Evolutionary conservation across 2,113 vertebrate species (phyloP).

Genomic region (Zonotrichia leucophrys): DNA sequence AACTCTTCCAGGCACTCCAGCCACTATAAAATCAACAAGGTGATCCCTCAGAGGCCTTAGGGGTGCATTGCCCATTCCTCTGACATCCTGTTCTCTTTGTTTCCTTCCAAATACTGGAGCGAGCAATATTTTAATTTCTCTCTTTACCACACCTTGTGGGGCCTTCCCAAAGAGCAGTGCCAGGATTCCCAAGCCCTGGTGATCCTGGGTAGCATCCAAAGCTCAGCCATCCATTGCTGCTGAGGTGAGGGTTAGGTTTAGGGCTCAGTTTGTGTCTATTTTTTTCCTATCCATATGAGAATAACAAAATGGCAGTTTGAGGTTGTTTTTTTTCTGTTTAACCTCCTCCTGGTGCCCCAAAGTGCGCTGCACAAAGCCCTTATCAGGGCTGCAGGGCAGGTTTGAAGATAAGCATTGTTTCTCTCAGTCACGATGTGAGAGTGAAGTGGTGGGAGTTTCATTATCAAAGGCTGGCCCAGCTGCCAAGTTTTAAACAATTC

Average conservation of each 20-base stretch:
- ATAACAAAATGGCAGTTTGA: neutral
- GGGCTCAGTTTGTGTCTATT: neutral
- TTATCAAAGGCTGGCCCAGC: neutral
- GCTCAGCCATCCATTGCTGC: neutral
- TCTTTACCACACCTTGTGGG: neutral
- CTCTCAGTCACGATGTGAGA: neutral
- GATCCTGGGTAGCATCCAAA: neutral
- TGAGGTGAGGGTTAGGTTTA: neutral
- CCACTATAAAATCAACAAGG: neutral
- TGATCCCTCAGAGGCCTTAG: neutral
- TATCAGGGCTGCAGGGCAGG: neutral
- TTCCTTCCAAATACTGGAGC: neutral
- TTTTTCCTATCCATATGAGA: fast-evolving
- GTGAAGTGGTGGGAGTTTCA: neutral
- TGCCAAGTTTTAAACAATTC: neutral
- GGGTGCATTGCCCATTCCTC: neutral
- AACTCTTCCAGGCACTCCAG: neutral
- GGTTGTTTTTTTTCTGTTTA: neutral
- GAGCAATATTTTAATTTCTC: neutral
- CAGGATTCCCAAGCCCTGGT: neutral
- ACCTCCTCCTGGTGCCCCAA: neutral
- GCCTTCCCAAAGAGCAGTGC: neutral
- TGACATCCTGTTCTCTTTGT: neutral
- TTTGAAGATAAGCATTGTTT: neutral
- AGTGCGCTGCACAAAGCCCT: neutral